Conservation (phyloP, 2,888 invertebrate genomes). For the Ellobium chinense region DNA sequence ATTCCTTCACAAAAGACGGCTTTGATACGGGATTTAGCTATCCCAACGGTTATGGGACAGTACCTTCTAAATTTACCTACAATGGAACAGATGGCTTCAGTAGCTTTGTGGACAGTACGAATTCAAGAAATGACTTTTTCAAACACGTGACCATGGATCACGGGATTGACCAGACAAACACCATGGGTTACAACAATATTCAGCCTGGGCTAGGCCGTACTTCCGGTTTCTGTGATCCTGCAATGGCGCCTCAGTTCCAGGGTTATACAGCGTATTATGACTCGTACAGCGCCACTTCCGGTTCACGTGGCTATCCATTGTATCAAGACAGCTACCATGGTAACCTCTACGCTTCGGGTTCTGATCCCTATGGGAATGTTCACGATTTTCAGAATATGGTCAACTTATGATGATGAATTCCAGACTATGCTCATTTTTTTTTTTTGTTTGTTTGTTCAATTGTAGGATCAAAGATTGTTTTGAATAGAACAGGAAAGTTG, state of each 20-base stretch:
- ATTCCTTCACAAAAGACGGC: slow-evolving; percentile 4
- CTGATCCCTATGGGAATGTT: background rate
- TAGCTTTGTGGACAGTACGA: background rate
- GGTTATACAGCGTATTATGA: background rate
- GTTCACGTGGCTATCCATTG: background rate
- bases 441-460: too few relatives aligned
- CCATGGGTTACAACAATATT: background rate
- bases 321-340: slow-evolving; percentile 4
- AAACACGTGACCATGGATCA: background rate
- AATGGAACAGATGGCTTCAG: background rate
- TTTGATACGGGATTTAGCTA: background rate
- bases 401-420: too few relatives aligned
- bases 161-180: background rate
- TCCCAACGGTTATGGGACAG: background rate
- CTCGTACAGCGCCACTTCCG: background rate
- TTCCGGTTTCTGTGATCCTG: background rate
- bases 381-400: slow-evolving; percentile 14
- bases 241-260: background rate
- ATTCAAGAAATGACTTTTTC: background rate
- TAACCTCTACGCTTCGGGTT: background rate
- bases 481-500: too few relatives aligned
- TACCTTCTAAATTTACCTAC: background rate
- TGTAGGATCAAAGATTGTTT: too few relatives aligned
- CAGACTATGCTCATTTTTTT: too few relatives aligned
- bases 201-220: background rate